Percentiles rank a stretch among this genome's conserved stretches.
These are phyloP conservation scores for Volucella inanis DNA, from an alignment of 2,888 invertebrate species.

Conservation along the genomic window DNA sequence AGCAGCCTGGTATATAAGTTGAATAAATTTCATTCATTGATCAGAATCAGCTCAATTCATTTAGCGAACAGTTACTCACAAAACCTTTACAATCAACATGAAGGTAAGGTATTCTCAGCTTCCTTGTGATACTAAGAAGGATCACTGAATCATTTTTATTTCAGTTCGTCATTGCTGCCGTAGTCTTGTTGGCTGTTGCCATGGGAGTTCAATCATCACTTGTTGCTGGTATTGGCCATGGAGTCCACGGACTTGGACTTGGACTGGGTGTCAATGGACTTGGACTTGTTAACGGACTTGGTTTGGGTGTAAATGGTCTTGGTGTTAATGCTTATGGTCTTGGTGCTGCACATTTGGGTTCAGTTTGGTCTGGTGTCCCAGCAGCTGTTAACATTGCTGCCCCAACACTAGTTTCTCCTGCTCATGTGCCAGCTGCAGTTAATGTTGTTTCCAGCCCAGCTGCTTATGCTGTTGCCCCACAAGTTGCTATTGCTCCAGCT, in stretches of 20 bases:
- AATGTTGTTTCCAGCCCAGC: neutral
- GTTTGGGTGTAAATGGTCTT: slow-evolving; percentile 78
- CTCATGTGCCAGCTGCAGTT: too few species aligned
- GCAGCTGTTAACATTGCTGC: slow-evolving; percentile 9
- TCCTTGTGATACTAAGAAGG: neutral
- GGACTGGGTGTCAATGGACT: slow-evolving; percentile 24
- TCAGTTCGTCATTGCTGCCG: slow-evolving; percentile 78
- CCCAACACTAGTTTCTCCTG: too few species aligned
- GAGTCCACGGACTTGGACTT: slow-evolving; percentile 76
- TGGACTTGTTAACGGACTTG: slow-evolving; percentile 26
- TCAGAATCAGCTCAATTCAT: slow-evolving; percentile 47
- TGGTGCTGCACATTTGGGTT: slow-evolving; percentile 27
- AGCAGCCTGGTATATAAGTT: slow-evolving; percentile 54
- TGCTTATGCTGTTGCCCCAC: slow-evolving; percentile 35
- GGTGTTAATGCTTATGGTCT: slow-evolving; percentile 37
- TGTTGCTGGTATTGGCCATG: slow-evolving; percentile 54
- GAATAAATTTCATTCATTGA: slow-evolving; percentile 7
- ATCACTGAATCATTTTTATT: slow-evolving; percentile 13
- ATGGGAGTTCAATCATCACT: slow-evolving; percentile 80
- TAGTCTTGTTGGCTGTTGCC: slow-evolving; percentile 80
- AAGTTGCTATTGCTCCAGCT: neutral
- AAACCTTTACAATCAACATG: slow-evolving; percentile 52
- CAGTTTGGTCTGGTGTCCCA: slow-evolving; percentile 14
- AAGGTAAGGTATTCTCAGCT: slow-evolving; percentile 39
- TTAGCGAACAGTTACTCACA: slow-evolving; percentile 39